Percentiles rank a stretch among this genome's conserved stretches.
phyloP scores from a whole-genome alignment of 2,888 invertebrate genomes.

The Habroteleia sp. region DNA sequence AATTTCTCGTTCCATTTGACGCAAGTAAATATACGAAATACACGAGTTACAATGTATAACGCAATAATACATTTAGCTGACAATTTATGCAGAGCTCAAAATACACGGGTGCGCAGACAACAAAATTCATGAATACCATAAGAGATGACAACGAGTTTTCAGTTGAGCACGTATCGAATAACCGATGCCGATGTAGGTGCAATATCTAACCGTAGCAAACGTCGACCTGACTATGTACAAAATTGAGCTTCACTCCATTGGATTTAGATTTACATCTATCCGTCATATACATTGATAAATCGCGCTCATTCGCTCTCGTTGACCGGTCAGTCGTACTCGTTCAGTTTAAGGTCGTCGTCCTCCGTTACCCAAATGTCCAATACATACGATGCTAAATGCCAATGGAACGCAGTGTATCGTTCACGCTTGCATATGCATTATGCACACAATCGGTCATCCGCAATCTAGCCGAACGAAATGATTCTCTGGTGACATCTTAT shows the following conservation, averaged over 20 bases:
- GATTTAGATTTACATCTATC: slow-evolving; percentile 68
- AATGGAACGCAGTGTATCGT: slow-evolving; percentile 20
- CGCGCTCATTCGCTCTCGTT: slow-evolving; percentile 46
- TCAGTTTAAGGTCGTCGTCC: slow-evolving; percentile 53
- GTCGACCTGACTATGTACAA: slow-evolving; percentile 48
- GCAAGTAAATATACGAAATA: slow-evolving; percentile 37
- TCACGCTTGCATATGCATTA: slow-evolving; percentile 18
- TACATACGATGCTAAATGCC: slow-evolving; percentile 13
- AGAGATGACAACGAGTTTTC: slow-evolving; percentile 62
- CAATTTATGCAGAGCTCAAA: slow-evolving; percentile 36
- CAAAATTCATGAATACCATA: slow-evolving; percentile 51
- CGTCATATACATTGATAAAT: slow-evolving; percentile 65
- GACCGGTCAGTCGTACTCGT: slow-evolving; percentile 46
- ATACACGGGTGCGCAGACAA: neutral
- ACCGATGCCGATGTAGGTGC: slow-evolving; percentile 39
- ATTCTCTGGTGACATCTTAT: slow-evolving; percentile 12
- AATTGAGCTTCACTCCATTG: slow-evolving; percentile 66
- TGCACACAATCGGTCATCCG: neutral
- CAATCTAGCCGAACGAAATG: slow-evolving; percentile 8
- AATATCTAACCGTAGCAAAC: slow-evolving; percentile 47
- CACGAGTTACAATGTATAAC: slow-evolving; percentile 38
- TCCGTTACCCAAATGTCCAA: slow-evolving; percentile 28
- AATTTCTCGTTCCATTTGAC: slow-evolving; percentile 52
- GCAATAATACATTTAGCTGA: slow-evolving; percentile 42
- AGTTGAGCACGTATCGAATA: slow-evolving; percentile 56